phyloP scores from a whole-genome alignment of 2,888 invertebrate species.

The Anticlea derivata region DNA sequence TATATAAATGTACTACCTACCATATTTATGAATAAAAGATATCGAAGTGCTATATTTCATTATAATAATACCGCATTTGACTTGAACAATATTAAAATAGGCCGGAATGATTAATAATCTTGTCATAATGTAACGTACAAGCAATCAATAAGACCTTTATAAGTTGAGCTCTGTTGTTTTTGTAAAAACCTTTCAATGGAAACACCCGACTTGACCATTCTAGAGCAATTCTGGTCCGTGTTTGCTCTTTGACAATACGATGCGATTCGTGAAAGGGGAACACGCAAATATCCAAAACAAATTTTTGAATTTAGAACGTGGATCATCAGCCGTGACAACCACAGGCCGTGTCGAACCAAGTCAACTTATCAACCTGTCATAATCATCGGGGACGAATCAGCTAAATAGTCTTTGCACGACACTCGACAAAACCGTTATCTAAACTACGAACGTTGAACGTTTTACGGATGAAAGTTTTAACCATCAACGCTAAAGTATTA shows the following conservation, averaged over 20 bases:
- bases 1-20: too few relatives aligned
- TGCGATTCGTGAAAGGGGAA: constrained; percentile 18
- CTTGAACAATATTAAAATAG: constrained; percentile 1
- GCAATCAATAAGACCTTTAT: too few relatives aligned
- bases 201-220: too few relatives aligned
- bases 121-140: not conserved
- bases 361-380: constrained; percentile 61
- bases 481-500: constrained; percentile 34
- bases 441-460: constrained; percentile 40
- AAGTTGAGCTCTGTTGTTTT: too few relatives aligned
- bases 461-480: constrained; percentile 38
- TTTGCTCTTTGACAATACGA: constrained; percentile 7
- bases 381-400: constrained; percentile 65
- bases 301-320: constrained; percentile 45
- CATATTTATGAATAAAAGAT: constrained; percentile 6
- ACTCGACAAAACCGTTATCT: constrained; percentile 61
- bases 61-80: not conserved
- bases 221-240: too few relatives aligned
- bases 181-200: too few relatives aligned
- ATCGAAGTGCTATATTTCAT: not conserved
- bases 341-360: constrained; percentile 63
- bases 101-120: not conserved
- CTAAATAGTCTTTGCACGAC: constrained; percentile 72
- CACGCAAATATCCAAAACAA: constrained; percentile 47
- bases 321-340: constrained; percentile 60